Base-by-base conservation (phyloP, 2,888 invertebrate species). In the Subacronicta megacephala region DNA sequence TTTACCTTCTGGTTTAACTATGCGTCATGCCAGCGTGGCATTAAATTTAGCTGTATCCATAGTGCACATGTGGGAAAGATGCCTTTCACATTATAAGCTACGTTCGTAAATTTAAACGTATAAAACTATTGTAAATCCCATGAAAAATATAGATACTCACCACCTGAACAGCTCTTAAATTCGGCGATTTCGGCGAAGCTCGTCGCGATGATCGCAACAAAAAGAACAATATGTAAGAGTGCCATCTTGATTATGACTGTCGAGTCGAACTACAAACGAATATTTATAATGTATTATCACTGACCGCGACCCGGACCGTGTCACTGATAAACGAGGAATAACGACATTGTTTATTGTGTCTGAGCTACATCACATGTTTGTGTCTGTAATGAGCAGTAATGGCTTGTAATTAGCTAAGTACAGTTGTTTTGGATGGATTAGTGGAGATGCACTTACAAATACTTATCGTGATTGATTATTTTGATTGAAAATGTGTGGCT, bases 311-410 rank as follows among this genome's bases (percentile, higher is more conserved):
- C 73, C 51, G 38, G 53, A 38, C 45, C 37, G 15, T 41, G 54
- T 37, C 29, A 43, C 53, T 31, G 67, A 73, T 67, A 69, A 67
- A 62, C 33, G 7, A n/a, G 45, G n/a, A 60, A 46, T 51, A 53
- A 63, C 29, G 41, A 54, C 68, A 63, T 64, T 67, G 57, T 72
- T 74, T 62, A 57, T 71, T 68, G 47, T 59, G 58, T 50, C 66
- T 58, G 43, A 10, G 0, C 6, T 15, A 37, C 16, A 16, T 38
- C 35, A 33, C 16, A 13, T 60, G 37, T 44, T 65, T 42, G 7
- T 40, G 10, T 44, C 29, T 29, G 49, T 59, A 36, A 59, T 52
- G n/a, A 31, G 31, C 12, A 9, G 3, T 56, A 47, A 57, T 52
- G 40, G 41, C 26, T 0, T 17, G 33, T 18, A 44, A 60, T 69